Conservation (phyloP, 64 coral and sea anemone genomes). For the Dendronephthya gigantea region DNA sequence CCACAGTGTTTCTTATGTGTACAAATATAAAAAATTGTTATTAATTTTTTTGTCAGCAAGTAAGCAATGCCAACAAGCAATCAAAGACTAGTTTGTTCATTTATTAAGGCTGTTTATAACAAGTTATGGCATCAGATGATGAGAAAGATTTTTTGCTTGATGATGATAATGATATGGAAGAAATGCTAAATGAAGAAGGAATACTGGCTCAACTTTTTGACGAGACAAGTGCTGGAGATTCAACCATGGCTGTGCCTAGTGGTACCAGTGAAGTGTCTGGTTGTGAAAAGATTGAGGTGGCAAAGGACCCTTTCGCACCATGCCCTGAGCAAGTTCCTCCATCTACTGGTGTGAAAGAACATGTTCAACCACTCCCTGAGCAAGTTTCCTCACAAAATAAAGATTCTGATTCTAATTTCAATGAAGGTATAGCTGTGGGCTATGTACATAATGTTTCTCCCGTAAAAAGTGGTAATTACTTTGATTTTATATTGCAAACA, state of each 20-base stretch:
- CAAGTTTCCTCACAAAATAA: not conserved
- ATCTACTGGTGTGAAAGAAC: not conserved
- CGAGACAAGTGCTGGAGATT: not conserved
- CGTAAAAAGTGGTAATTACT: not conserved
- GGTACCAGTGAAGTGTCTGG: not conserved
- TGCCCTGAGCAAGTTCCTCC: not conserved
- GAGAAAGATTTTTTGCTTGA: not conserved
- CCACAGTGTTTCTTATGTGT: too few species aligned
- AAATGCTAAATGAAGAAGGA: not conserved
- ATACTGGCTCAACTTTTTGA: not conserved
- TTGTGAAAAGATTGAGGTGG: not conserved
- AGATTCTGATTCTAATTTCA: not conserved
- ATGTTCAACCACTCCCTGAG: not conserved
- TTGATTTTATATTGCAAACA: not conserved
- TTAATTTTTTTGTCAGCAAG: too few species aligned
- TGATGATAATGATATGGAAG: not conserved
- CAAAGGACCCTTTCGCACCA: not conserved
- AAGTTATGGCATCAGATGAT: not conserved
- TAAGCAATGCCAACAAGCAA: too few species aligned
- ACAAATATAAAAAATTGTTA: too few species aligned
- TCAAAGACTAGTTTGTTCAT: not conserved
- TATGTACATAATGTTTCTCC: not conserved
- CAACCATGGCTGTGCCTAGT: not conserved
- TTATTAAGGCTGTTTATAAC: not conserved
- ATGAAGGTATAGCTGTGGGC: not conserved